Conservation (phyloP, 1,140 invertebrate genomes). For the Diachasmimorpha longicaudata region DNA sequence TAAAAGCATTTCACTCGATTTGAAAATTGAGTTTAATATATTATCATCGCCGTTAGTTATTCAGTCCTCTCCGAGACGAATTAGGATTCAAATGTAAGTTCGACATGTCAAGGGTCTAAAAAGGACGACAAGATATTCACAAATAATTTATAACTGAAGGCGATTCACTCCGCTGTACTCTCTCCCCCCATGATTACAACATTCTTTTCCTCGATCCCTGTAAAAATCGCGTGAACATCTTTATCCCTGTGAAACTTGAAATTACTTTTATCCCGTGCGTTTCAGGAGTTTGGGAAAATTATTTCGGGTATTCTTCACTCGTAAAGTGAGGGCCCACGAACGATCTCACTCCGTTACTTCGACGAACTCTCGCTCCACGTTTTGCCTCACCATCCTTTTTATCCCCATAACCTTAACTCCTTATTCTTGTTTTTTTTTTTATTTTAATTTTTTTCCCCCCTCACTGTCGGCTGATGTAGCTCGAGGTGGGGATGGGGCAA, state of each 20-base stretch:
- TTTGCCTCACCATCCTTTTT: conserved; percentile 8
- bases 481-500: conserved; percentile 15
- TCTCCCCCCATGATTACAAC: no score
- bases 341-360: conserved; percentile 17
- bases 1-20: not conserved
- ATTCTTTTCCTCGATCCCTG: not conserved
- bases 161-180: no score
- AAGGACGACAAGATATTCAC: no score
- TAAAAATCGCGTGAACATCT: not conserved
- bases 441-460: not conserved
- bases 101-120: no score
- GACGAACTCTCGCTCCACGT: conserved; percentile 6
- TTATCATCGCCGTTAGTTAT: not conserved
- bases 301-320: not conserved
- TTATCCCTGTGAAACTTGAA: not conserved
- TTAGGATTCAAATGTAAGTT: no score
- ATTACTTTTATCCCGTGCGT: not conserved
- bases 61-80: no score
- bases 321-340: conserved; percentile 5
- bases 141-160: no score
- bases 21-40: not conserved
- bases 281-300: conserved; percentile 10
- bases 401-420: not conserved
- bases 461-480: not conserved
- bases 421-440: not conserved